Evolutionary conservation across 2,113 vertebrate genomes (phyloP).

Genomic region (Phrynosoma platyrhinos): DNA sequence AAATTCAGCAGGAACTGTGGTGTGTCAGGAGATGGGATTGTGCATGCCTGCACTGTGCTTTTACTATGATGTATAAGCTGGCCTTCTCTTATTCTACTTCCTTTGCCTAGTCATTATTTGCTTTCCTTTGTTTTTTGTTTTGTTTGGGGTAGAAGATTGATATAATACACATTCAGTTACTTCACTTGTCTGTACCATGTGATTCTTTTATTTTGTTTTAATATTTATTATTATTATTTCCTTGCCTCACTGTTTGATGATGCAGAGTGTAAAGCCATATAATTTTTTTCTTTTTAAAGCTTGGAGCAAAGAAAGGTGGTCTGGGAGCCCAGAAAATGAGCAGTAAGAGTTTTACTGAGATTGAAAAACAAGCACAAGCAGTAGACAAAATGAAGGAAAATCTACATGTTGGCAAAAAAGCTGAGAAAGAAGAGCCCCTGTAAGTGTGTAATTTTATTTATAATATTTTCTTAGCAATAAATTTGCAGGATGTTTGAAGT

Average conservation of each 20-base stretch:
- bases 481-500: slow-evolving; percentile 16
- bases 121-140: background rate
- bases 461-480: background rate
- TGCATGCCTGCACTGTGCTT: background rate
- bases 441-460: slow-evolving; percentile 67
- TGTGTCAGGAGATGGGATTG: background rate
- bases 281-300: slow-evolving; percentile 70
- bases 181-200: background rate
- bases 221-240: background rate
- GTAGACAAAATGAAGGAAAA: slow-evolving; percentile 86
- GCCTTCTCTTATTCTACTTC: background rate
- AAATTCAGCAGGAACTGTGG: background rate
- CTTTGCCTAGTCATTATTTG: background rate
- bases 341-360: slow-evolving; percentile 85
- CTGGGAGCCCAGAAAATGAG: slow-evolving; percentile 95
- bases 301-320: slow-evolving; percentile 89
- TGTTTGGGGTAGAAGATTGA: too few species aligned
- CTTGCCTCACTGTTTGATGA: background rate
- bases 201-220: background rate
- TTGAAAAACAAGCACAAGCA: slow-evolving; percentile 92
- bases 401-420: slow-evolving; percentile 57
- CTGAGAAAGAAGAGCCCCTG: slow-evolving; percentile 80
- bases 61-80: background rate
- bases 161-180: background rate
- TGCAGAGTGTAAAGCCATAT: background rate